Evolutionary conservation across 2,797 vertebrate species (phyloP), one percentile per base, ranked within the genome.

Genomic region (Fistularia commersonii): DNA sequence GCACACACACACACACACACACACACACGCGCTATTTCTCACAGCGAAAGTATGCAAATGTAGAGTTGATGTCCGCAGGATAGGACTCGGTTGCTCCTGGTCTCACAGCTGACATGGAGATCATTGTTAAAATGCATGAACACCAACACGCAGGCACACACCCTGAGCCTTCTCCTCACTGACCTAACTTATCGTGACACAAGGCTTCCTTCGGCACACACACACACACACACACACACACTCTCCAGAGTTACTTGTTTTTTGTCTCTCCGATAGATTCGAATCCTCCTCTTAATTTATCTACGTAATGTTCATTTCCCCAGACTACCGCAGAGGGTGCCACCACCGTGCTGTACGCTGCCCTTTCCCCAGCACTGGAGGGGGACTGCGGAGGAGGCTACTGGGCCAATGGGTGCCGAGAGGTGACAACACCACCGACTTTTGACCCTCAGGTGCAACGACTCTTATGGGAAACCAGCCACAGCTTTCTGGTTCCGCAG

Each of bases 301-400:
- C 2, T 23, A 23, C 23, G 23, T 23, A 4, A 23, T 4, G 23
- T 4, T 44, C 23, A 6, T 57, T 15, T 54, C 36, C 10, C 42
- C 79, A 98, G 95, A 93, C 84, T 57, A 87, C 91, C 11, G 86
- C 86, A 2, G 90, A 96, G 77, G 94, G 92, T 8, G 90, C 92
- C 33, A 86, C 85, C 69, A 92, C 91, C 0, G 90, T 87, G 3
- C 61, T 93, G 49, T 89, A 89, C 11, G 81, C 89, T 0, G 90
- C 91, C 0, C 83, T 91, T 2, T 83, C 91, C 0, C 89, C 90
- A 0, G 81, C 84, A 42, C 66, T 93, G 66, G 92, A 95, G 76
- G 91, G 91, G 1, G 90, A 70, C 34, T 32, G 60, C 10, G 77
- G 90, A 0, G 91, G 92, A 70, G 89, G 87, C 66, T 95, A 93